These are phyloP conservation scores for Coenonympha glycerion DNA, from an alignment of 2,888 invertebrate genomes.

Conservation along the genomic window DNA sequence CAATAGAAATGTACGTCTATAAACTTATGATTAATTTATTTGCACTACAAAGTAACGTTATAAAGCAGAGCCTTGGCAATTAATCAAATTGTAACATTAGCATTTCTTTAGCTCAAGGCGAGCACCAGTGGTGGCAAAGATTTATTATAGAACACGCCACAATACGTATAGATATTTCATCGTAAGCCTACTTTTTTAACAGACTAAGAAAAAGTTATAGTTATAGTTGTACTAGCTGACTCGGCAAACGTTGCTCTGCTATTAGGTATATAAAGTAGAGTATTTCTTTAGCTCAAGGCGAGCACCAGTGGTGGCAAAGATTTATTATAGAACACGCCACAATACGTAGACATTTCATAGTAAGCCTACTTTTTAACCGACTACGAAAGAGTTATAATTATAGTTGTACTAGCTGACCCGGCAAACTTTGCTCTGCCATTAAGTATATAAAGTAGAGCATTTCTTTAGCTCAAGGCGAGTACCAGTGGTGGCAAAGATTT, in stretches of 20 bases:
- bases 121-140: not conserved
- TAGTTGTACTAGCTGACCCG: too few relatives aligned
- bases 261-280: too few relatives aligned
- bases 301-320: not conserved
- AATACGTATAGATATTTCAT: not conserved
- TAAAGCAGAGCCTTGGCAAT: not conserved
- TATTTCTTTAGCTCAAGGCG: constrained; percentile 2
- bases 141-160: not conserved
- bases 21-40: constrained; percentile 6
- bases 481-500: too few relatives aligned
- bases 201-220: too few relatives aligned
- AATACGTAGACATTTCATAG: not conserved
- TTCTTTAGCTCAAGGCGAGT: too few relatives aligned
- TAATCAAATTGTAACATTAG: constrained; percentile 5
- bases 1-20: not conserved
- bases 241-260: too few relatives aligned
- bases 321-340: not conserved
- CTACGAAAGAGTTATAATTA: too few relatives aligned
- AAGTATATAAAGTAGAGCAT: too few relatives aligned
- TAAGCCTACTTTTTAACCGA: not conserved
- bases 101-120: constrained; percentile 2
- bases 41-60: constrained; percentile 1
- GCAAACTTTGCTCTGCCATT: too few relatives aligned
- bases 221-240: too few relatives aligned
- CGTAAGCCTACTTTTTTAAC: not conserved